These are phyloP conservation scores for Brachionus rotundiformis DNA, from an alignment of 1,140 invertebrate genomes.

Conservation along the genomic window DNA sequence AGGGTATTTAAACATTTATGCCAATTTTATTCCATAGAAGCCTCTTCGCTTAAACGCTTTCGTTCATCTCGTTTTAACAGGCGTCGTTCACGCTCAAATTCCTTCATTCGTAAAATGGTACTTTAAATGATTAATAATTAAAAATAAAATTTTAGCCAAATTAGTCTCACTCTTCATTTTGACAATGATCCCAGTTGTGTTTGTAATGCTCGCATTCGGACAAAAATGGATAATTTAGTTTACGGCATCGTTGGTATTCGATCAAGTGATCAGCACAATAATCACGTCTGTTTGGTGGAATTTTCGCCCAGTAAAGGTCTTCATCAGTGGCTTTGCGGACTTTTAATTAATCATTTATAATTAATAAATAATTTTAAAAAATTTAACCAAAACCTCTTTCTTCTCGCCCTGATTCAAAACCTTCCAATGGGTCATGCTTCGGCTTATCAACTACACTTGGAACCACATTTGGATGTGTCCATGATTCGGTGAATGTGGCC, in stretches of 20 bases:
- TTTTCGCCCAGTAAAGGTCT: conserved; percentile 45
- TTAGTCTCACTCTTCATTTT: conserved; percentile 44
- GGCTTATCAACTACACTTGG: conserved; percentile 34
- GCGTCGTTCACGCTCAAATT: conserved; percentile 36
- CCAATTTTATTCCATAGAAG: background rate
- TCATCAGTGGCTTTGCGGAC: conserved; percentile 30
- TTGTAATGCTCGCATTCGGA: conserved; percentile 44
- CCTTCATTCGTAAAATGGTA: conserved; percentile 43
- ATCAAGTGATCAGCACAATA: conserved; percentile 50
- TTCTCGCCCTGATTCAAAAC: conserved; percentile 6
- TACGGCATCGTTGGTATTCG: conserved; percentile 27
- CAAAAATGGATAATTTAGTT: conserved; percentile 47
- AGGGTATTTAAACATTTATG: background rate
- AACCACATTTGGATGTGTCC: conserved; percentile 27
- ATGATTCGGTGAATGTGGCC: conserved; percentile 8
- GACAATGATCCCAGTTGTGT: conserved; percentile 51
- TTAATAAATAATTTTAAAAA: background rate
- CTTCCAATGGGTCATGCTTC: conserved; percentile 14
- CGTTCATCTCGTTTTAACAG: conserved; percentile 36
- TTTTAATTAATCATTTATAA: background rate
- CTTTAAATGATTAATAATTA: conserved; percentile 4
- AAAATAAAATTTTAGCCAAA: background rate
- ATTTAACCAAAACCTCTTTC: conserved; percentile 2
- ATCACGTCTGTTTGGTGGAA: conserved; percentile 39
- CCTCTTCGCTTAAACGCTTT: conserved; percentile 31